Conservation (phyloP, 2,113 vertebrate genomes). For the Nerophis ophidion region DNA sequence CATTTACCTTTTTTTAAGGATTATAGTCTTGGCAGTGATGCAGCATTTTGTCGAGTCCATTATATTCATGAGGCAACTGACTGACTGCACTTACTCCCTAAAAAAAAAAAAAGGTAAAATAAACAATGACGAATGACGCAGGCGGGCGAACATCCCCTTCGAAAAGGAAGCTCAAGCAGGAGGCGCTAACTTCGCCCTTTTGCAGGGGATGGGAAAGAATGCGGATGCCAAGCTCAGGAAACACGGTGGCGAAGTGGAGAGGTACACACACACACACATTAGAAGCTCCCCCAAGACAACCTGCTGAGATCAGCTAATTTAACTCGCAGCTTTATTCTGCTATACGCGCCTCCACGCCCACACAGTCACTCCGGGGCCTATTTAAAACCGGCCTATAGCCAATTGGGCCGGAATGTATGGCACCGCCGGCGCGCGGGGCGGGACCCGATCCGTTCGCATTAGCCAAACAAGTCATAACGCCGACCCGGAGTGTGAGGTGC, state of each 20-base stretch:
- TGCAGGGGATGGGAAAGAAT: too few relatives aligned
- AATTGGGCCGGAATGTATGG: background rate
- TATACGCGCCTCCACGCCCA: conserved; percentile 10
- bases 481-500: background rate
- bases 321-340: conserved; percentile 27
- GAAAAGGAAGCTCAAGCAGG: too few relatives aligned
- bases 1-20: too few relatives aligned
- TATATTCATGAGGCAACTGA: too few relatives aligned
- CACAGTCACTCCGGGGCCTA: background rate
- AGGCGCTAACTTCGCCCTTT: too few relatives aligned
- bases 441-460: background rate
- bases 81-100: too few relatives aligned
- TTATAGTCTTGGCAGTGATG: too few relatives aligned
- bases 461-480: conserved; percentile 1
- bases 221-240: background rate
- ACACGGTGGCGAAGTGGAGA: conserved; percentile 2
- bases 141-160: too few relatives aligned
- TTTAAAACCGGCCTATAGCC: background rate
- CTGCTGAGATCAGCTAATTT: conserved; percentile 49
- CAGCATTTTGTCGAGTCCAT: too few relatives aligned
- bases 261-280: conserved; percentile 20
- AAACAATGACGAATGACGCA: too few relatives aligned
- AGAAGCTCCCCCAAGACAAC: conserved; percentile 40
- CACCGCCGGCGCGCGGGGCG: background rate
- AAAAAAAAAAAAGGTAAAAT: too few relatives aligned